Conservation (phyloP, 2,888 invertebrate species). For the Entomobrya multifasciata region DNA sequence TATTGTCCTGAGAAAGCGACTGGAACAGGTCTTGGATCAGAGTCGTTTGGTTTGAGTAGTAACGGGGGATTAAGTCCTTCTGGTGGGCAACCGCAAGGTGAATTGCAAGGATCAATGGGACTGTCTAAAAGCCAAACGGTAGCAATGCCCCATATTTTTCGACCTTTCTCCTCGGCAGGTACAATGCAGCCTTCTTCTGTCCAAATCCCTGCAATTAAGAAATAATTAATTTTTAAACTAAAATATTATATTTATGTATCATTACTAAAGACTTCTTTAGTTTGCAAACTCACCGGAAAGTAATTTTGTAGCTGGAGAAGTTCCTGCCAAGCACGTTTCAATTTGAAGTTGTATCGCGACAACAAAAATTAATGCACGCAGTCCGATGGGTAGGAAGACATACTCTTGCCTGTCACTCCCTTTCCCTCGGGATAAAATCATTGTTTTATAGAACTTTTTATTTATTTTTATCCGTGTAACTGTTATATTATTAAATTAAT, state of each 20-base stretch:
- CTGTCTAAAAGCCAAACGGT: slow-evolving; percentile 54
- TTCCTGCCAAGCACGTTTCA: slow-evolving; percentile 14
- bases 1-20: background rate
- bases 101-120: slow-evolving; percentile 48
- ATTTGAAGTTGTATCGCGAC: background rate
- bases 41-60: background rate
- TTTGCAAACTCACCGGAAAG: slow-evolving; percentile 22
- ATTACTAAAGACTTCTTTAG: too few species aligned
- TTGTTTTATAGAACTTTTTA: too few species aligned
- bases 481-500: background rate
- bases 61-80: slow-evolving; percentile 51
- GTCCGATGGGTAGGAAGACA: background rate
- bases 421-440: too few species aligned
- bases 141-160: slow-evolving; percentile 57
- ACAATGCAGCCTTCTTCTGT: slow-evolving; percentile 62
- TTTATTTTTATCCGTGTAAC: too few species aligned
- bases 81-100: slow-evolving; percentile 56
- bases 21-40: background rate
- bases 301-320: slow-evolving; percentile 23
- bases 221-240: too few species aligned
- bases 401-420: too few species aligned
- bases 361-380: background rate
- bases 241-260: background rate
- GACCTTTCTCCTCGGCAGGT: slow-evolving; percentile 20
- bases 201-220: slow-evolving; percentile 42